Conservation (phyloP, 2,113 vertebrate species). For the Arothron firmamentum region DNA sequence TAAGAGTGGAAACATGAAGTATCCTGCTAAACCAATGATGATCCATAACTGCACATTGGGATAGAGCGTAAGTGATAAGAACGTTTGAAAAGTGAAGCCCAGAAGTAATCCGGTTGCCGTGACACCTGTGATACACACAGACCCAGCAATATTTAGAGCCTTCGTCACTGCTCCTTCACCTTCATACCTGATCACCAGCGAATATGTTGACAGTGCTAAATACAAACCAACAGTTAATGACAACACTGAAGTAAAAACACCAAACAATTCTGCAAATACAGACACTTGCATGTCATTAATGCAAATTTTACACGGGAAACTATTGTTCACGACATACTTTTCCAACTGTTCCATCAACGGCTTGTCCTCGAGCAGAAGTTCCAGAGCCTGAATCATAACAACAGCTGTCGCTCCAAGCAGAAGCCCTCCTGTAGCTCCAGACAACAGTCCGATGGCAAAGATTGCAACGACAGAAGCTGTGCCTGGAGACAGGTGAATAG, state of each 20-base stretch:
- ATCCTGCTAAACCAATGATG: not conserved
- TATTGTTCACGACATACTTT: not conserved
- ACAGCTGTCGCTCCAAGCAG: conserved; percentile 15
- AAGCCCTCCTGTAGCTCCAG: conserved; percentile 5
- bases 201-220: conserved; percentile 2
- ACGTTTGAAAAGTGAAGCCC: not conserved
- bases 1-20: not conserved
- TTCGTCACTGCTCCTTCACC: conserved; percentile 6
- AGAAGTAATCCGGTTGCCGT: not conserved
- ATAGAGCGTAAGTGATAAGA: not conserved
- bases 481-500: conserved; percentile 1
- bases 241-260: not conserved
- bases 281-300: not conserved
- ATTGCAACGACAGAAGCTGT: not conserved
- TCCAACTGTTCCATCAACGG: conserved; percentile 10
- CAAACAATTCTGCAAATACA: not conserved
- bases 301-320: too few relatives aligned
- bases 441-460: conserved; percentile 15
- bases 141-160: not conserved
- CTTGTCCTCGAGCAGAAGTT: conserved; percentile 10
- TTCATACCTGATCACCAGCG: not conserved
- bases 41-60: accelerated
- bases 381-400: conserved; percentile 6
- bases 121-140: conserved; percentile 7
- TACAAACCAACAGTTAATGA: not conserved